Percentiles rank a stretch among this genome's conserved stretches.
These are phyloP conservation scores for Nephotettix cincticeps DNA, from an alignment of 1,140 invertebrate genomes.

Conservation along the genomic window DNA sequence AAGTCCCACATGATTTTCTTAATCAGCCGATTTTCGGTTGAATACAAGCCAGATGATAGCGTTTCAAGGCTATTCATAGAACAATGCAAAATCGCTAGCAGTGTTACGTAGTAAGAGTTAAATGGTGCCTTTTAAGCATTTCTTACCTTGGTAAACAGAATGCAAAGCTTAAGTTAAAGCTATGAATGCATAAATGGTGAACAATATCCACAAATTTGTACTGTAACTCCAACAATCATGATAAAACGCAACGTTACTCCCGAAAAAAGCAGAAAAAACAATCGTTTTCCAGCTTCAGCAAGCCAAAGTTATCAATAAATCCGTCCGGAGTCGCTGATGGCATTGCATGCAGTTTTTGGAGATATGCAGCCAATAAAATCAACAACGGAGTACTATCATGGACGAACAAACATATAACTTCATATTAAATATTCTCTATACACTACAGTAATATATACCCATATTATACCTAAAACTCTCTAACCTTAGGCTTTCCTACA, in stretches of 20 bases:
- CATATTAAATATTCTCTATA: no score
- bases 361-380: no score
- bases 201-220: no score
- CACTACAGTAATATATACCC: no score
- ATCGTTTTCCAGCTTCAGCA: not conserved
- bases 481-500: no score
- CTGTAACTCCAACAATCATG: constrained; percentile 5
- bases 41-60: constrained; percentile 36
- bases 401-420: no score
- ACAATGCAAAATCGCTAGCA: constrained; percentile 19
- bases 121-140: not conserved
- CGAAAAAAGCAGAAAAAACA: constrained; percentile 19
- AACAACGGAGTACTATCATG: no score
- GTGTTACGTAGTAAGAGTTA: not conserved
- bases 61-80: constrained; percentile 36
- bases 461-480: no score
- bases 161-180: not conserved
- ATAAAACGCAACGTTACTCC: not conserved
- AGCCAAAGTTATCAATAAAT: constrained; percentile 11
- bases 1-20: constrained; percentile 34
- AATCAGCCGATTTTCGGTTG: constrained; percentile 36
- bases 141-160: not conserved
- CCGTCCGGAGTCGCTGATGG: constrained; percentile 15
- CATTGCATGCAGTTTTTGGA: not conserved
- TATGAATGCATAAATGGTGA: not conserved